A percentile compares a stretch with the other conserved stretches of the same genome.
Evolutionary conservation across 2,113 vertebrate genomes (phyloP).

Genomic region (Columbina picui): DNA sequence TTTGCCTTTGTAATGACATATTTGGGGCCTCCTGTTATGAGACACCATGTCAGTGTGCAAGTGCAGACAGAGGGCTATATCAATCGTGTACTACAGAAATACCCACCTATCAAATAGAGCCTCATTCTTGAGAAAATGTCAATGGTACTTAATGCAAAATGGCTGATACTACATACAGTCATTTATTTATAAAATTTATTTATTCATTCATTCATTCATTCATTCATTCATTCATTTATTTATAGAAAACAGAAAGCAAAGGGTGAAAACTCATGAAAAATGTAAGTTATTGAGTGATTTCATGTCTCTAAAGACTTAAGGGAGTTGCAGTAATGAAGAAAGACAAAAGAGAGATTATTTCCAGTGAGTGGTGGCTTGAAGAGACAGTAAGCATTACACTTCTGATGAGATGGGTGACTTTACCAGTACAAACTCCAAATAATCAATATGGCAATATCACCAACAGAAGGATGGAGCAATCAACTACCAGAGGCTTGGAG

Average conservation of each 20-base stretch:
- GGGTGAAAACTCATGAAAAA: background rate
- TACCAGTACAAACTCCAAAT: background rate
- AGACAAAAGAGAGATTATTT: background rate
- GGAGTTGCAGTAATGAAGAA: background rate
- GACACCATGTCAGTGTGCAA: background rate
- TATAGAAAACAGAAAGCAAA: background rate
- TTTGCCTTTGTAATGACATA: background rate
- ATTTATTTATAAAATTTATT: background rate
- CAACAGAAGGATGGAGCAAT: background rate
- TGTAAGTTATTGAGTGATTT: background rate
- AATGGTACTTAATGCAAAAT: background rate
- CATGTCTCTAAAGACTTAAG: background rate
- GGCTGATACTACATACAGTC: background rate
- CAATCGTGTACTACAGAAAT: background rate
- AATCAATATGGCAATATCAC: background rate
- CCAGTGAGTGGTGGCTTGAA: background rate
- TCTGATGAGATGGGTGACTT: background rate
- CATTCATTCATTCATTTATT: no score
- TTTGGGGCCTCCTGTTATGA: background rate
- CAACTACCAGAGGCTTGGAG: background rate
- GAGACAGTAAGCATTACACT: fast-evolving
- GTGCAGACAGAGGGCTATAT: background rate
- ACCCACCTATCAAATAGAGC: background rate
- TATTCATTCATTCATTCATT: no score
- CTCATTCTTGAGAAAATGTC: background rate